phyloP scores from a whole-genome alignment of 2,888 invertebrate species.

The Rotaria sp. region DNA sequence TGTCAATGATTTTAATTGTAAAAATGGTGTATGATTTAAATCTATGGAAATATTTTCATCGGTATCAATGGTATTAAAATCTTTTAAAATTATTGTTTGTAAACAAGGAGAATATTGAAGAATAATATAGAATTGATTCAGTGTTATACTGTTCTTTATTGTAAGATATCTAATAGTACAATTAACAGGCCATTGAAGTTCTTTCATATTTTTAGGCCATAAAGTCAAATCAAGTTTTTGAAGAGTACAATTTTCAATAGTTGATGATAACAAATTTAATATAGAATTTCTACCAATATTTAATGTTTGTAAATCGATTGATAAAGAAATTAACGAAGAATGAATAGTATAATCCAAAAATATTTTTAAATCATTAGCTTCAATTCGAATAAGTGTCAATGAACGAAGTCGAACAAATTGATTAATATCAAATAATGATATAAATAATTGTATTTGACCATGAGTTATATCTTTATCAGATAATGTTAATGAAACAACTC shows the following conservation, averaged over 20 bases:
- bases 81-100: background rate
- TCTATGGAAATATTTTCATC: background rate
- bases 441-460: background rate
- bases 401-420: background rate
- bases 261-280: background rate
- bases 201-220: background rate
- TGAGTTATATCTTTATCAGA: background rate
- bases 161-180: background rate
- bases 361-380: background rate
- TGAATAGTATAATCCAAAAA: background rate
- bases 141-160: background rate
- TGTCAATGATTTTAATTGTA: background rate
- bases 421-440: background rate
- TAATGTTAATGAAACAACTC: constrained; percentile 3
- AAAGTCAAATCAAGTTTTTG: background rate
- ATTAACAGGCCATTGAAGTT: background rate
- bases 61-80: background rate
- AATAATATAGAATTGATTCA: background rate
- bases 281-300: background rate
- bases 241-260: background rate
- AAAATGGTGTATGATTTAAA: background rate
- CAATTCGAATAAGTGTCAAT: background rate
- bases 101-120: background rate
- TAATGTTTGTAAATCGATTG: background rate
- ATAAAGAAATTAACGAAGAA: background rate